phyloP scores from a whole-genome alignment of 2,113 vertebrate genomes.

The Natator depressus region DNA sequence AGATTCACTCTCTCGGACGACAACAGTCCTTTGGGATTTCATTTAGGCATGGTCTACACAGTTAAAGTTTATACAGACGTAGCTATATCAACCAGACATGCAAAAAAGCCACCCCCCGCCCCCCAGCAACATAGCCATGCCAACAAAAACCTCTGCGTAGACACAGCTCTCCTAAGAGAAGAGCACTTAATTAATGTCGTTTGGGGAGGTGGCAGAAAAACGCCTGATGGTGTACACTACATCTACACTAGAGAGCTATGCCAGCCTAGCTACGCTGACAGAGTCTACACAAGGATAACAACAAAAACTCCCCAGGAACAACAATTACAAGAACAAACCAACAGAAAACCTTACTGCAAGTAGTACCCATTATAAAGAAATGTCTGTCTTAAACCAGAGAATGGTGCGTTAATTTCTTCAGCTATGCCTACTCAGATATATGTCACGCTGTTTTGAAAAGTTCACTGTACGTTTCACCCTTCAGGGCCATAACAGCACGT shows the following conservation, averaged over 20 bases:
- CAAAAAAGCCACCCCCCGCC: neutral
- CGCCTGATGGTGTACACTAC: too few relatives aligned
- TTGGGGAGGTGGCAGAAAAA: neutral
- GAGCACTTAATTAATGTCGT: neutral
- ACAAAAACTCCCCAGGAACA: neutral
- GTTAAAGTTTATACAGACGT: neutral
- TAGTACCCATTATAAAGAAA: neutral
- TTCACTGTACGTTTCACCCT: neutral
- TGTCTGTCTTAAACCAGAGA: neutral
- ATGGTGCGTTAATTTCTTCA: neutral
- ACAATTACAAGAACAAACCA: neutral
- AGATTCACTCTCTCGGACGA: neutral
- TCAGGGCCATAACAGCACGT: neutral
- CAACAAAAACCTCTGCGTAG: too few relatives aligned
- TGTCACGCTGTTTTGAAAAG: neutral
- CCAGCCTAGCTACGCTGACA: neutral
- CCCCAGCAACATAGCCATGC: neutral
- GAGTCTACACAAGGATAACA: accelerated
- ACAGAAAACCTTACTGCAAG: neutral
- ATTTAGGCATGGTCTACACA: neutral
- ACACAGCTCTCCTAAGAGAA: neutral
- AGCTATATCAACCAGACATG: neutral
- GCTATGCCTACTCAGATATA: neutral
- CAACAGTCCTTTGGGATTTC: neutral
- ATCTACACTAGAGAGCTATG: neutral